Conservation (phyloP, 2,113 vertebrate genomes). For the Xenotilapia flavipinnis region DNA sequence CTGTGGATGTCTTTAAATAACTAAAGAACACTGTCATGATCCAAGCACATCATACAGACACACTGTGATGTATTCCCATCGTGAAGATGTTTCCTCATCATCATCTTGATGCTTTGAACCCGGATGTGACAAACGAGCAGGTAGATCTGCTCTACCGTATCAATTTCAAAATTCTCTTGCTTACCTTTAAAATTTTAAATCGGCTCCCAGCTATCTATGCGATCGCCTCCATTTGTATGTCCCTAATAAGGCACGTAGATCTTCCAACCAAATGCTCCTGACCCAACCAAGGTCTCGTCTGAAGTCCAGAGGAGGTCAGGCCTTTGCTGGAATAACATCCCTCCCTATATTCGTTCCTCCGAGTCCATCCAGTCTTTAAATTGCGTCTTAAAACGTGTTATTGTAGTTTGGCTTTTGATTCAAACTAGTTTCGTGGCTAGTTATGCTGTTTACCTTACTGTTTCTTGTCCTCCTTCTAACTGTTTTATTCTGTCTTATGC, state of each 20-base stretch:
- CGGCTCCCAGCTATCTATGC: neutral
- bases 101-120: neutral
- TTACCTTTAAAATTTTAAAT: neutral
- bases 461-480: neutral
- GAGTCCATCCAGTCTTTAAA: neutral
- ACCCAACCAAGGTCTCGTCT: neutral
- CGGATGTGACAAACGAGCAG: neutral
- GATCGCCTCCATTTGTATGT: neutral
- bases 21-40: neutral
- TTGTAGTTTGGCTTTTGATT: neutral
- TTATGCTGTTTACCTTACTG: neutral
- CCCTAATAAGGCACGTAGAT: neutral
- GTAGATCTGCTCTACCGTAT: neutral
- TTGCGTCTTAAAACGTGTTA: neutral
- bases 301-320: neutral
- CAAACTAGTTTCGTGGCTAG: neutral
- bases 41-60: neutral
- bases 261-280: neutral
- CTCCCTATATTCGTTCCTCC: neutral
- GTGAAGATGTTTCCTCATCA: neutral
- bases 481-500: neutral
- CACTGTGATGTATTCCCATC: neutral
- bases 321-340: neutral
- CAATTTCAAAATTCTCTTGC: neutral
- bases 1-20: neutral